A percentile compares a stretch with the other conserved stretches of the same genome.
Conservation (phyloP, 2,113 vertebrate genomes). For the Rhea pennata region DNA sequence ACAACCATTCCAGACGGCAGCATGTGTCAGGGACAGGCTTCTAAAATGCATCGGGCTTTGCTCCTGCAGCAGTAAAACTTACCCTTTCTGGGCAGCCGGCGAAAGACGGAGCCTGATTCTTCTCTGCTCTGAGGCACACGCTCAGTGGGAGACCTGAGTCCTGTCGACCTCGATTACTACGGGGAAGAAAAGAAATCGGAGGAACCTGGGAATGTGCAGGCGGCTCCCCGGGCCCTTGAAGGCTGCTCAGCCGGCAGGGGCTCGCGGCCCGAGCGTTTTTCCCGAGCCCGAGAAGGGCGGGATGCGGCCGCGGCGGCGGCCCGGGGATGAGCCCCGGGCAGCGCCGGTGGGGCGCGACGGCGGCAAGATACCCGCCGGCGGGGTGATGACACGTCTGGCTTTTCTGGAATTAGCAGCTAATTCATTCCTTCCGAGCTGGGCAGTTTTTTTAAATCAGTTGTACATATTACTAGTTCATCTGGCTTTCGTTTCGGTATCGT, state of each 20-base stretch:
- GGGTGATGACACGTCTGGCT: background rate
- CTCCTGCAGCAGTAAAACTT: background rate
- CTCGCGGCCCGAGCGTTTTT: too few relatives aligned
- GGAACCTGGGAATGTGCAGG: background rate
- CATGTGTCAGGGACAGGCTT: background rate
- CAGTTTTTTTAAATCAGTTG: conserved; percentile 6
- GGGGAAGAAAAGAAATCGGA: background rate
- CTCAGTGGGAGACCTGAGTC: background rate
- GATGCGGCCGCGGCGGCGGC: too few relatives aligned
- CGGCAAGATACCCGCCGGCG: background rate
- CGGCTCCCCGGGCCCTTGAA: background rate
- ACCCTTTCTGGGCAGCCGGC: background rate
- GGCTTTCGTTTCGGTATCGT: conserved; percentile 14
- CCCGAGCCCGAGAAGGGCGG: too few relatives aligned
- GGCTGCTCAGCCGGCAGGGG: too few relatives aligned
- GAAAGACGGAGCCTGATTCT: background rate
- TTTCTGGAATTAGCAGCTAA: background rate
- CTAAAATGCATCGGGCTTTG: rapidly evolving
- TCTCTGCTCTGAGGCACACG: rapidly evolving
- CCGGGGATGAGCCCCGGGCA: rapidly evolving
- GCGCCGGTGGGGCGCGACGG: background rate
- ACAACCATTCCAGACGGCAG: rapidly evolving
- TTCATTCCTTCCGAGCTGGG: conserved; percentile 7
- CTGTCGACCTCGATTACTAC: background rate
- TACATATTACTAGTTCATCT: conserved; percentile 36